phyloP scores from a whole-genome alignment of 2,888 invertebrate species.

The Periphyllus acericola region DNA sequence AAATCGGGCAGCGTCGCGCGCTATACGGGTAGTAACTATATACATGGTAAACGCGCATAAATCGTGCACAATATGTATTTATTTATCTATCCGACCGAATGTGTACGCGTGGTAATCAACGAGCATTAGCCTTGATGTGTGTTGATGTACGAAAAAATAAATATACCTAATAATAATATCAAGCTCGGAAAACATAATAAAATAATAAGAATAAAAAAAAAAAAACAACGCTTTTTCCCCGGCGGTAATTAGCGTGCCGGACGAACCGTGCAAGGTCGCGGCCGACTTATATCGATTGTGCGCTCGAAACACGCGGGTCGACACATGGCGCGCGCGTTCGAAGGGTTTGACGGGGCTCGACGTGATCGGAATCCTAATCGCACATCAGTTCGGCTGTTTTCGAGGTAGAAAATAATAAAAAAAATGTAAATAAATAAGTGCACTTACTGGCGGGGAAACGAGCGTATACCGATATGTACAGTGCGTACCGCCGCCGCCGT shows the following conservation, averaged over 20 bases:
- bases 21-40: no score
- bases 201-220: no score
- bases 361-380: constrained; percentile 17
- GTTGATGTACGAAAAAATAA: constrained; percentile 6
- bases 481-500: neutral
- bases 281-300: constrained; percentile 55
- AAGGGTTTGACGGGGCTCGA: neutral
- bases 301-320: neutral
- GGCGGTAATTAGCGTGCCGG: constrained; percentile 38
- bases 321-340: neutral
- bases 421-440: constrained; percentile 3
- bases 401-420: neutral
- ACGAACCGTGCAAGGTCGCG: constrained; percentile 50
- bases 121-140: constrained; percentile 31
- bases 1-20: no score
- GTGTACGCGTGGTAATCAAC: neutral
- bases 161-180: neutral
- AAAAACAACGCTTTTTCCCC: neutral
- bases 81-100: neutral
- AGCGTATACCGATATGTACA: neutral
- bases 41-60: neutral
- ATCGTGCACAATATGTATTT: neutral
- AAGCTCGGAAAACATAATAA: neutral
- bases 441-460: neutral
- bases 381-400: neutral